These are phyloP conservation scores for Hypotaenidia philippensis DNA, from an alignment of 2,797 vertebrate genomes.

Conservation along the genomic window DNA sequence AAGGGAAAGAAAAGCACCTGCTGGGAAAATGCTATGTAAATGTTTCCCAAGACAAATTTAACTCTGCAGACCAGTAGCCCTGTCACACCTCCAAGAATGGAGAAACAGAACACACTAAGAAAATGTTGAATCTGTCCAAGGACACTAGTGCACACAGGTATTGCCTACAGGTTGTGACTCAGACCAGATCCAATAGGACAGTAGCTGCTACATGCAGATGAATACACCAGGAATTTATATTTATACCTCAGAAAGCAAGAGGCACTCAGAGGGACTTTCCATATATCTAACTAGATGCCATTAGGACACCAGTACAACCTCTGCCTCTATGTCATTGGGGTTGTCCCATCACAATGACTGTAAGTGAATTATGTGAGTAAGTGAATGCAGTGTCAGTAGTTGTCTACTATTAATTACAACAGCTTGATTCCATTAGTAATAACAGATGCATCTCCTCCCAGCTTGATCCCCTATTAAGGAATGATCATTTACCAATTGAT, in stretches of 20 bases:
- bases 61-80: not conserved
- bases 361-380: not conserved
- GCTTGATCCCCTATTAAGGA: not conserved
- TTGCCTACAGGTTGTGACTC: not conserved
- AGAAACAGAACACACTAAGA: not conserved
- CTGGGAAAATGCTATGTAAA: not conserved
- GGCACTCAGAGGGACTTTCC: not conserved
- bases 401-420: not conserved
- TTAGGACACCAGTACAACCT: not conserved
- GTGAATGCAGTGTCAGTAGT: no score
- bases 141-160: not conserved
- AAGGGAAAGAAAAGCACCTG: not conserved
- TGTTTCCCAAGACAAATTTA: not conserved
- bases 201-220: not conserved
- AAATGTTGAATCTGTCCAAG: not conserved
- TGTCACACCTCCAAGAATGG: not conserved
- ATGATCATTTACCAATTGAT: not conserved
- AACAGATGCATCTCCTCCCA: not conserved
- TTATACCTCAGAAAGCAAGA: not conserved
- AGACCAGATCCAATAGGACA: fast-evolving
- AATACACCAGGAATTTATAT: not conserved
- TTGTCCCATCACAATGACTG: no score
- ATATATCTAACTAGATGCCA: not conserved
- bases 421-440: not conserved
- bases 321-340: not conserved